Evolutionary conservation across 2,797 vertebrate genomes (phyloP).

Genomic region (Hydrophis major): DNA sequence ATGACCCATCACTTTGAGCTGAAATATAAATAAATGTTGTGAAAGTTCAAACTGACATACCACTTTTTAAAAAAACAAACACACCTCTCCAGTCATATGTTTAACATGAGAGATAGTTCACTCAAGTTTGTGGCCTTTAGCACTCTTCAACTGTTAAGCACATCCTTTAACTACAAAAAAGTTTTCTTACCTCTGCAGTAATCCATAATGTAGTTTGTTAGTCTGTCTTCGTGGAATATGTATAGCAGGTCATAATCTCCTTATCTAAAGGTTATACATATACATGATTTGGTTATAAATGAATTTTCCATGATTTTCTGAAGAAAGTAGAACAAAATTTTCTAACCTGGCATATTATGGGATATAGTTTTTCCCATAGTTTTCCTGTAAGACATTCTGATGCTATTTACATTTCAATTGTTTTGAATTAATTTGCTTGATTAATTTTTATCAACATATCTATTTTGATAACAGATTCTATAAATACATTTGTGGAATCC

Average conservation of each 20-base stretch:
- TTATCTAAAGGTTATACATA: not conserved
- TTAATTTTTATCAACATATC: not conserved
- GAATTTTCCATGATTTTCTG: not conserved
- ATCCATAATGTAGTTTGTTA: not conserved
- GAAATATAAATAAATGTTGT: not conserved
- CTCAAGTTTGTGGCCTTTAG: not conserved
- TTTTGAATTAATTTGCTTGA: not conserved
- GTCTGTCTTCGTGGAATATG: not conserved
- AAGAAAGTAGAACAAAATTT: not conserved
- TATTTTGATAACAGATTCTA: not conserved
- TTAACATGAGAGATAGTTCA: not conserved
- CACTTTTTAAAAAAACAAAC: not conserved
- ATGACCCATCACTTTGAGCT: not conserved
- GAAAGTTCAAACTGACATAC: not conserved
- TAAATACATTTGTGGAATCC: not conserved
- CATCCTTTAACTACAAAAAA: not conserved
- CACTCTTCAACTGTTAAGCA: not conserved
- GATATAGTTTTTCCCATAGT: not conserved
- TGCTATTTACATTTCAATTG: not conserved
- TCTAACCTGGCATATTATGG: not conserved
- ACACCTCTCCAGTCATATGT: not conserved
- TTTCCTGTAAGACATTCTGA: not conserved
- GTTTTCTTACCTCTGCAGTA: not conserved
- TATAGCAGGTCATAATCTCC: not conserved
- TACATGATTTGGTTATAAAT: not conserved